These are phyloP conservation scores for Teleogryllus occipitalis DNA, from an alignment of 1,140 invertebrate genomes.

Conservation along the genomic window DNA sequence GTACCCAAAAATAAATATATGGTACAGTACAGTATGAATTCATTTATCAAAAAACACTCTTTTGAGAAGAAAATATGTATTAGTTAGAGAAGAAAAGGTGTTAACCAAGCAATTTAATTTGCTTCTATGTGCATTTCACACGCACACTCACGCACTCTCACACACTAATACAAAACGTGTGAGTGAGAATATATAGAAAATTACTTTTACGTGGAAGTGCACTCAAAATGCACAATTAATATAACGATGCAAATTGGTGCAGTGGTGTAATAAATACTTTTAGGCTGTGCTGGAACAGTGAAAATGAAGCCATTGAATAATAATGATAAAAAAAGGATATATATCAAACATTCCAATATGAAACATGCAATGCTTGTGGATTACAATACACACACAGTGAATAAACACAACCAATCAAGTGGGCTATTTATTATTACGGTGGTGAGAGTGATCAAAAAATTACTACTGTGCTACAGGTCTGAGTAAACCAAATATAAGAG, in stretches of 20 bases:
- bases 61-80: neutral
- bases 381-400: slow-evolving; percentile 19
- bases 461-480: slow-evolving; percentile 1
- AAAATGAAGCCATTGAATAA: slow-evolving; percentile 24
- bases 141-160: slow-evolving; percentile 24
- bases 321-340: slow-evolving; percentile 21
- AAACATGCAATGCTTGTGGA: slow-evolving; percentile 22
- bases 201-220: slow-evolving; percentile 14
- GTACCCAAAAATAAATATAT: slow-evolving; percentile 14
- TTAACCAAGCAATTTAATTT: slow-evolving; percentile 9
- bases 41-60: neutral
- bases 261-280: slow-evolving; percentile 22
- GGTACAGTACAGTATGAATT: neutral
- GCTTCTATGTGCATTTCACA: slow-evolving; percentile 21
- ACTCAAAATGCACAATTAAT: slow-evolving; percentile 24
- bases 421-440: neutral
- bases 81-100: slow-evolving; percentile 8
- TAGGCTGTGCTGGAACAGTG: slow-evolving; percentile 25
- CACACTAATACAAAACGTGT: slow-evolving; percentile 21
- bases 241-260: slow-evolving; percentile 23
- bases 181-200: slow-evolving; percentile 14
- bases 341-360: slow-evolving; percentile 23
- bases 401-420: slow-evolving; percentile 7
- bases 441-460: neutral
- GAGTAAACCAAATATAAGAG: neutral